Percentiles rank a stretch among this genome's conserved stretches.
phyloP scores from a whole-genome alignment of 35 echinoderm and acorn worm genomes.

The Strongylocentrotus purpuratus region DNA sequence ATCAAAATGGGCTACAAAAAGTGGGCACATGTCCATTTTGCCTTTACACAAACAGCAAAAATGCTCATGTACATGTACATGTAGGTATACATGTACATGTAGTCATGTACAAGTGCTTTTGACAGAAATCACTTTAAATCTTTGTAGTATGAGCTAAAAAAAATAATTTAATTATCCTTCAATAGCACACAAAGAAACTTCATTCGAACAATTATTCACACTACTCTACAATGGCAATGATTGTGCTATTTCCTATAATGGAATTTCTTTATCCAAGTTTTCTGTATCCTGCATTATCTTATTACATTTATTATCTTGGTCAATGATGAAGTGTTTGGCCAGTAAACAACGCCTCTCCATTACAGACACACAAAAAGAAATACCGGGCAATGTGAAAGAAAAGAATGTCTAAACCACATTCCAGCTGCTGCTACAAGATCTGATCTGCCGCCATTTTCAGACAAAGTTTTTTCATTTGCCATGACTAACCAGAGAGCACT shows the following conservation, averaged over 20 bases:
- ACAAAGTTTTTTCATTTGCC: background rate
- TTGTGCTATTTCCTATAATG: background rate
- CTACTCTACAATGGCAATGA: background rate
- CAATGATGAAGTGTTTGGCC: background rate
- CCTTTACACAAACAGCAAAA: background rate
- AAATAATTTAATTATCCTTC: too few species aligned
- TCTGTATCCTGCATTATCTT: background rate
- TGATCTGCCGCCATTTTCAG: background rate
- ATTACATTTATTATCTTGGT: background rate
- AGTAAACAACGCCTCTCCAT: background rate
- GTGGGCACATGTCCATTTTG: too few species aligned
- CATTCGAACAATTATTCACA: background rate
- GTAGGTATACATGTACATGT: background rate
- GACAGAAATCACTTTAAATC: background rate
- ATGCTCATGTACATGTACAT: background rate
- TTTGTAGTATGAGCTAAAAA: background rate
- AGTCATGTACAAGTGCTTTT: background rate
- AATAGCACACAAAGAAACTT: background rate
- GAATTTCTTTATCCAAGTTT: background rate
- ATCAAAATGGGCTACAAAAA: too few species aligned
- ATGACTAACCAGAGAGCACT: background rate
- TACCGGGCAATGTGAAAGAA: background rate
- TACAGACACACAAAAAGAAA: background rate
- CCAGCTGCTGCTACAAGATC: slow-evolving; percentile 28
- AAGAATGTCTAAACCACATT: slow-evolving; percentile 35